These are phyloP conservation scores for Mirza zaza DNA, from an alignment of 2,113 vertebrate genomes.

Conservation along the genomic window DNA sequence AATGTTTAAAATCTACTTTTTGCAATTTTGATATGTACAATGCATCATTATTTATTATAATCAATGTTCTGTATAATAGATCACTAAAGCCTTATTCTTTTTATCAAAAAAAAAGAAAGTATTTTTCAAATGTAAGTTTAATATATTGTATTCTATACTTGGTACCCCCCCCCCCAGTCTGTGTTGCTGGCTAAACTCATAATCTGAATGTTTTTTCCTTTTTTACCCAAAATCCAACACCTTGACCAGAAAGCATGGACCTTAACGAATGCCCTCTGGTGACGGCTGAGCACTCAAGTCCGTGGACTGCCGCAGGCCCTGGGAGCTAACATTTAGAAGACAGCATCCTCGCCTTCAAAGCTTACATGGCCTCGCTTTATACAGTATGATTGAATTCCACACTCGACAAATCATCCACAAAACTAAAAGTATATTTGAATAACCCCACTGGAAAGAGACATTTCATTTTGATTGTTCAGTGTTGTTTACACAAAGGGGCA, in stretches of 20 bases:
- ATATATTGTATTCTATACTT: background rate
- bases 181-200: background rate
- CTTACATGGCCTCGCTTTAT: background rate
- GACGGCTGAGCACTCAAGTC: background rate
- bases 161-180: background rate
- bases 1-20: background rate
- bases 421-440: background rate
- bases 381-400: background rate
- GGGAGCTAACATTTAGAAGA: background rate
- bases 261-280: background rate
- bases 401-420: background rate
- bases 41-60: background rate
- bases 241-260: background rate
- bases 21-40: background rate
- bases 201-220: background rate
- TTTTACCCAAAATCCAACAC: background rate
- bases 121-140: constrained; percentile 6
- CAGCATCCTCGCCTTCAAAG: background rate
- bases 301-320: background rate
- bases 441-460: background rate
- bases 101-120: background rate
- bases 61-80: background rate
- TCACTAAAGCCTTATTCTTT: background rate
- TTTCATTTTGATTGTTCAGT: constrained; percentile 1
- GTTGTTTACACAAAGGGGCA: background rate